A percentile compares a stretch with the other conserved stretches of the same genome.
These are phyloP conservation scores for Gila orcuttii DNA, from an alignment of 2,113 vertebrate genomes.

Conservation along the genomic window DNA sequence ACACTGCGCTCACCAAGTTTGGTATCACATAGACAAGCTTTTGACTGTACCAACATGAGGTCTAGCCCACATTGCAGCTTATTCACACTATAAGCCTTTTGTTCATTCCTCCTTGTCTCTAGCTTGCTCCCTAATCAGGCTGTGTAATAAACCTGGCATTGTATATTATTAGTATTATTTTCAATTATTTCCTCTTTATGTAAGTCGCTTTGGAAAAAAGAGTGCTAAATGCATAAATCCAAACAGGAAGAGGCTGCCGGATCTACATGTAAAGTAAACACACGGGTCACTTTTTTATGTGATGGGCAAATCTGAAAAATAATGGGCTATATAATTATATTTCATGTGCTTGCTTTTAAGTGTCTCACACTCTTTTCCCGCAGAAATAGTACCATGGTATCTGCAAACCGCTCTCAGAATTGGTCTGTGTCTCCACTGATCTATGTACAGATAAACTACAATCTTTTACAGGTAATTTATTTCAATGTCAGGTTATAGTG, in stretches of 20 bases:
- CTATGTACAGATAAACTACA: too few species aligned
- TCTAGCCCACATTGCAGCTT: background rate
- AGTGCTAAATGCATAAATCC: background rate
- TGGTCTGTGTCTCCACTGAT: too few species aligned
- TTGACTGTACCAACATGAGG: background rate
- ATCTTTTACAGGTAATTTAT: too few species aligned
- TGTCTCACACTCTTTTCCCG: too few species aligned
- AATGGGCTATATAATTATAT: background rate
- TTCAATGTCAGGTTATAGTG: too few species aligned
- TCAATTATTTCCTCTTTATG: background rate
- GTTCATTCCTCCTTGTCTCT: background rate
- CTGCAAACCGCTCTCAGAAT: too few species aligned
- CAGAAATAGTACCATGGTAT: too few species aligned
- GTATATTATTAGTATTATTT: background rate
- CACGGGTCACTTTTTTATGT: background rate
- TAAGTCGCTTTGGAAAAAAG: too few species aligned
- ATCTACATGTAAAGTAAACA: background rate
- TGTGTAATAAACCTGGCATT: background rate
- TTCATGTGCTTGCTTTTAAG: background rate
- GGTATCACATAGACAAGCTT: slow-evolving; percentile 1
- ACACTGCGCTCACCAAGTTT: slow-evolving; percentile 16
- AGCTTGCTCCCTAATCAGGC: background rate
- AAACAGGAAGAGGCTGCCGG: background rate
- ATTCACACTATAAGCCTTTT: background rate
- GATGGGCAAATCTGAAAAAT: background rate